Evolutionary conservation across 2,113 vertebrate species (phyloP), one percentile per base, ranked within the genome.

Genomic region (Chionodraco myersi): DNA sequence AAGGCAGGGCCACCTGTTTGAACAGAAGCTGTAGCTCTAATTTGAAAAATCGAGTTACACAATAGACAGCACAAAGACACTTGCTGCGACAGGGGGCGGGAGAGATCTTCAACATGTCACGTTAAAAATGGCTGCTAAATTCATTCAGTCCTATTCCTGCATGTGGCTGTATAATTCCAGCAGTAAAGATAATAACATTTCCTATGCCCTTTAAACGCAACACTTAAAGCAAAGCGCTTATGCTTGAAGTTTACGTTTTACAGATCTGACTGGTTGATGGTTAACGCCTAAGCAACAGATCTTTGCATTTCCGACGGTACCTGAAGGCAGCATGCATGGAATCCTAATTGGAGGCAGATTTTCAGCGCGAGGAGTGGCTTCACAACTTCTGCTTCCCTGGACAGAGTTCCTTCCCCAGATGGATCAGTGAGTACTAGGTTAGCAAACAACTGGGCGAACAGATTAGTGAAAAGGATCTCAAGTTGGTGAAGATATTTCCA

Each of bases 321-420:
- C 0, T 88, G 87, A 93, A 93, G 34, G 90, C 86, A 79, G 23
- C 91, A 67, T 2, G 47, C 14, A 60, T 72, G 52, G 77, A 44
- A 13, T 79, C 74, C 71, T 90, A 90, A 92, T 93, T 91, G 68
- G 81, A 92, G 86, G 82, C 86, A 91, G 91, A 92, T 82, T 85
- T 77, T 61, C 15, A 64, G 53, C 36, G 56, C 59, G 82, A 88
- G 92, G 90, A 88, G 88, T 81, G 86, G 88, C 88, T 67, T 77
- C 67, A 66, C 48, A 67, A 69, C 45, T 52, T 72, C 23, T 82
- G 61, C 76, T 75, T 72, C 69, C 36, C 71, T 75, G 70, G 70
- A 47, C 79, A 23, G 54, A 66, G 45, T 58, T 77, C 72, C 85
- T 65, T 21, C 21, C 48, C 21, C 68, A 64, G 72, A 78, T 69